Evolutionary conservation across 1,140 invertebrate genomes (phyloP).

Genomic region (Zaprionus nigranus): DNA sequence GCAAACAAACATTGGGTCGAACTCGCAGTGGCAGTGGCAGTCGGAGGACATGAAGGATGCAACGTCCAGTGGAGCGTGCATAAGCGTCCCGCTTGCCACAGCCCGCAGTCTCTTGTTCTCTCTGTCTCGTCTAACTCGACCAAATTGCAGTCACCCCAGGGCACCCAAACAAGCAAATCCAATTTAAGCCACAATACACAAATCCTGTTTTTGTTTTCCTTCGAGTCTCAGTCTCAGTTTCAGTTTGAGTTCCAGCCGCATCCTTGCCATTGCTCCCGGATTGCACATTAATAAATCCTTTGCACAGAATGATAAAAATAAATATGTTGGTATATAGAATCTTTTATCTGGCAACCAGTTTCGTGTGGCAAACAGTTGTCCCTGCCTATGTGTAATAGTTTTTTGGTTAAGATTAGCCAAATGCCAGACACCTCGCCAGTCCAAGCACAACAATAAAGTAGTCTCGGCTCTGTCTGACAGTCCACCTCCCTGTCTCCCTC

Average conservation of each 20-base stretch:
- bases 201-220: constrained; percentile 76
- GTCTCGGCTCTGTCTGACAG: background rate
- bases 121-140: constrained; percentile 21
- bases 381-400: constrained; percentile 28
- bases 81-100: constrained; percentile 33
- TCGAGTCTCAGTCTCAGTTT: constrained; percentile 12
- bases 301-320: constrained; percentile 33
- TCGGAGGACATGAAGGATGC: constrained; percentile 33
- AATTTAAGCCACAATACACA: constrained; percentile 72
- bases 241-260: constrained; percentile 1
- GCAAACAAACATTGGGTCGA: constrained; percentile 46
- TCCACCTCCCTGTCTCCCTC: background rate
- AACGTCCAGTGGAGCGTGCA: constrained; percentile 59
- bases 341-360: constrained; percentile 32
- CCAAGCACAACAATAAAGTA: constrained; percentile 16
- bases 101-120: background rate
- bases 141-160: constrained; percentile 58
- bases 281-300: constrained; percentile 52
- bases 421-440: constrained; percentile 45
- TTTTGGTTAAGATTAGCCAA: constrained; percentile 53
- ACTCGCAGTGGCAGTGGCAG: constrained; percentile 11
- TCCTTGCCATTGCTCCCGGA: constrained; percentile 2
- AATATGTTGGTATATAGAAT: constrained; percentile 20
- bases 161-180: constrained; percentile 68
- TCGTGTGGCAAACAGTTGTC: constrained; percentile 36